A percentile compares a stretch with the other conserved stretches of the same genome.
Conservation (phyloP, 2,113 vertebrate species). For the Solea solea region DNA sequence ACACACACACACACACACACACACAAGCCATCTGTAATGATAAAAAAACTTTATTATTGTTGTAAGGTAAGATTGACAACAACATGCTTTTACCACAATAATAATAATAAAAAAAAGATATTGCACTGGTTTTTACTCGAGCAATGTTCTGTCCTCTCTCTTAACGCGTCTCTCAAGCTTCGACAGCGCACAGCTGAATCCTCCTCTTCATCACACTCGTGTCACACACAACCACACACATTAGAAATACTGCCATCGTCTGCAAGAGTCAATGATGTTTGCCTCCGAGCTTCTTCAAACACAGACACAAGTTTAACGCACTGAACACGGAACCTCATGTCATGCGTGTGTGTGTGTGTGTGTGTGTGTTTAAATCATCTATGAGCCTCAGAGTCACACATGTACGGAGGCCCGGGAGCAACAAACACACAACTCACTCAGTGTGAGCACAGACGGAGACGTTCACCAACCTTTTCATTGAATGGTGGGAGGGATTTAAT, state of each 20-base stretch:
- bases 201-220: conserved; percentile 27
- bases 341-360: not conserved
- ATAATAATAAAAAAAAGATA: conserved; percentile 79
- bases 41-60: conserved; percentile 81
- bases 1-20: conserved; percentile 33
- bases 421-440: no score
- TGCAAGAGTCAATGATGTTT: conserved; percentile 2
- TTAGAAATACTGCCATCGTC: conserved; percentile 19
- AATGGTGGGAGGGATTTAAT: no score
- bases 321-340: conserved; percentile 7
- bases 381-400: no score
- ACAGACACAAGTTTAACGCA: conserved; percentile 15
- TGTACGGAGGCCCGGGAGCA: no score
- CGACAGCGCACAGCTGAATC: conserved; percentile 22
- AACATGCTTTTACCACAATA: conserved; percentile 82
- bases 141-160: conserved; percentile 38
- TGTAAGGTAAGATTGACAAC: conserved; percentile 78
- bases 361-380: not conserved
- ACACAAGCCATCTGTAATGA: conserved; percentile 51
- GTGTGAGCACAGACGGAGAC: no score
- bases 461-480: no score
- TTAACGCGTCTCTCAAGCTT: conserved; percentile 38
- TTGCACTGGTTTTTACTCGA: conserved; percentile 81
- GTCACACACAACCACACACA: conserved; percentile 31
- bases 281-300: conserved; percentile 1